These are phyloP conservation scores for Protodeltote pygarga DNA, from an alignment of 2,888 invertebrate genomes.

Conservation along the genomic window DNA sequence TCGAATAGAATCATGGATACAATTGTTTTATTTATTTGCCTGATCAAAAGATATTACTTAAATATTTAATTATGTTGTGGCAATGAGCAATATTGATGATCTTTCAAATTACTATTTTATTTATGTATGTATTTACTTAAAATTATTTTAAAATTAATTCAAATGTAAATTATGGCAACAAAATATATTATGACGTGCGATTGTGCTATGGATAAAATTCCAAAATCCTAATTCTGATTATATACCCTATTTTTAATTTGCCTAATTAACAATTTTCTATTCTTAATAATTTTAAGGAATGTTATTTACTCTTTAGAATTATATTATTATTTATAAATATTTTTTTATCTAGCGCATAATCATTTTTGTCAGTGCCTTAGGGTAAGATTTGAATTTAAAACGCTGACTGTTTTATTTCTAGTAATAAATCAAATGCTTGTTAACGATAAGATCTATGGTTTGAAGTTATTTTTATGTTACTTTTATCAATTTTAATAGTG, in stretches of 20 bases:
- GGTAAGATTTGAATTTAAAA: slow-evolving; percentile 75
- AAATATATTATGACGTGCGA: slow-evolving; percentile 29
- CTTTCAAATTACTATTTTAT: slow-evolving; percentile 28
- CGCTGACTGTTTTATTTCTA: slow-evolving; percentile 69
- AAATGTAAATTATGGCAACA: slow-evolving; percentile 20
- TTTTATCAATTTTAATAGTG: slow-evolving; percentile 51
- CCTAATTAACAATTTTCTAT: slow-evolving; percentile 70
- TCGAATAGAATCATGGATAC: slow-evolving; percentile 25
- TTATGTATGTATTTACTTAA: slow-evolving; percentile 19
- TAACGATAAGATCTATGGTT: slow-evolving; percentile 57
- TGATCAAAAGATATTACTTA: slow-evolving; percentile 35
- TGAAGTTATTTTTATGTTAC: slow-evolving; percentile 52
- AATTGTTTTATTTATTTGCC: slow-evolving; percentile 23
- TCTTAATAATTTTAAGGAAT: slow-evolving; percentile 77
- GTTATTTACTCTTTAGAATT: slow-evolving; percentile 80
- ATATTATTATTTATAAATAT: slow-evolving; percentile 72
- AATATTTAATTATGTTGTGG: slow-evolving; percentile 35
- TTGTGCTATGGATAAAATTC: slow-evolving; percentile 27
- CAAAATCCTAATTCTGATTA: slow-evolving; percentile 41
- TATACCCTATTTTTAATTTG: slow-evolving; percentile 57
- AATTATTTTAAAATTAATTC: slow-evolving; percentile 19
- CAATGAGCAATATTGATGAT: slow-evolving; percentile 35
- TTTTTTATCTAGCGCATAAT: slow-evolving; percentile 76
- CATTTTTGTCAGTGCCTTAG: slow-evolving; percentile 84
- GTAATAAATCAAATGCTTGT: slow-evolving; percentile 67